phyloP scores from a whole-genome alignment of 2,888 invertebrate species.

The Apamea anceps region DNA sequence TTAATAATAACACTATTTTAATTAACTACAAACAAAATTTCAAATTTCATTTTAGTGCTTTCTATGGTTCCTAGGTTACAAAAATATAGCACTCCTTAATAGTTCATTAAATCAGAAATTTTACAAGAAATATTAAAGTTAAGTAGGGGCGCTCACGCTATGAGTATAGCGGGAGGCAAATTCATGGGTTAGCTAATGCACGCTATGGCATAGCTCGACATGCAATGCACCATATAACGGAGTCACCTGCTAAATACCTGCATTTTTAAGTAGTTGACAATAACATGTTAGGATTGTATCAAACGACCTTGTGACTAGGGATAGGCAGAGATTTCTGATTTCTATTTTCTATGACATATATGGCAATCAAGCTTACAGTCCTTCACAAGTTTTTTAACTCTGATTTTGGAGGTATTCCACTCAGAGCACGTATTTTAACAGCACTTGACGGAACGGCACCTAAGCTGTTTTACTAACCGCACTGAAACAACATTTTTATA shows the following conservation, averaged over 20 bases:
- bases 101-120: constrained; percentile 69
- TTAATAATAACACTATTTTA: neutral
- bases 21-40: constrained; percentile 6
- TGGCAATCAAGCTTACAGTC: neutral
- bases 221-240: constrained; percentile 51
- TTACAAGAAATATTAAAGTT: constrained; percentile 64
- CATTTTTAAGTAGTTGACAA: constrained; percentile 36
- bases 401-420: neutral
- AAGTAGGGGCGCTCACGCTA: constrained; percentile 64
- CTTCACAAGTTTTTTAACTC: neutral
- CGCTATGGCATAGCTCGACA: constrained; percentile 39
- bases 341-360: neutral
- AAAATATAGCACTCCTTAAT: constrained; percentile 59
- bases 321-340: neutral
- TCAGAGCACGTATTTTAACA: neutral
- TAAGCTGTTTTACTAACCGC: neutral
- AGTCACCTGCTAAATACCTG: constrained; percentile 36
- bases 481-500: neutral
- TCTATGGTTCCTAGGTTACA: constrained; percentile 50
- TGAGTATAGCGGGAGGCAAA: constrained; percentile 35
- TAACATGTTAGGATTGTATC: constrained; percentile 3
- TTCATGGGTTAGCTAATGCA: constrained; percentile 51
- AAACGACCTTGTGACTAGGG: neutral
- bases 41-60: constrained; percentile 28
- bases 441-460: neutral